Evolutionary conservation across 2,888 invertebrate species (phyloP), one percentile per base, ranked within the genome.

Genomic region (Patella depressa): DNA sequence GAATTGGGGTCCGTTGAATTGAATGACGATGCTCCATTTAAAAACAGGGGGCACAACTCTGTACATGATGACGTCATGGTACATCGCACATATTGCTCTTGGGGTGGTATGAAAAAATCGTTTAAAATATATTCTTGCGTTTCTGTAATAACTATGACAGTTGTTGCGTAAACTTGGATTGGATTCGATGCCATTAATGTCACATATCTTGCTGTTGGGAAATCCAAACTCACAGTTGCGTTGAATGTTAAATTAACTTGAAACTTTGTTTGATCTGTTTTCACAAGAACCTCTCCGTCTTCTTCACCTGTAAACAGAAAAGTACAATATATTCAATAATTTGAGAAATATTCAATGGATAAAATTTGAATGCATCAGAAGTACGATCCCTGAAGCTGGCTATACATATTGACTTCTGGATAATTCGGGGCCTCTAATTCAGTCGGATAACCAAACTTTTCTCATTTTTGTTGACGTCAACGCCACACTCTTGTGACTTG

Each of bases 51-150:
- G 70, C 82, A 82, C 11, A 70, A 55, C 15, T 72, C 71, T 12
- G 19, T 14, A 72, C 82, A 82, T 12, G 76, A 70, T 29, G 70
- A 34, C 17, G 79, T 79, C 54, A 73, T 75, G 12, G 71, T 75
- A 71, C 82, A 84, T 7, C 79, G 78, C 24, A 82, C 77, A 57
- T 78, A 83, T 75, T 83, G 80, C 72, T 84, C 84, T 12, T 83
- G 71, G 12, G 81, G 79, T 1, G 84, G 82, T 24, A 84, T 78
- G 72, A 81, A 80, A 59, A 82, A 84, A 12, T 80, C 82, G 71
- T 75, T 81, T 53, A 79, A 75, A 29, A 73, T 69, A 53, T 76
- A 78, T 59, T 45, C 17, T 17, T 19, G 53, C 29, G 53, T 73
- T 17, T 59, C 70, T n/a, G 70, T n/a, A 29, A 71, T 55, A 29